Conservation (phyloP, 2,888 invertebrate species). For the Troides helena region DNA sequence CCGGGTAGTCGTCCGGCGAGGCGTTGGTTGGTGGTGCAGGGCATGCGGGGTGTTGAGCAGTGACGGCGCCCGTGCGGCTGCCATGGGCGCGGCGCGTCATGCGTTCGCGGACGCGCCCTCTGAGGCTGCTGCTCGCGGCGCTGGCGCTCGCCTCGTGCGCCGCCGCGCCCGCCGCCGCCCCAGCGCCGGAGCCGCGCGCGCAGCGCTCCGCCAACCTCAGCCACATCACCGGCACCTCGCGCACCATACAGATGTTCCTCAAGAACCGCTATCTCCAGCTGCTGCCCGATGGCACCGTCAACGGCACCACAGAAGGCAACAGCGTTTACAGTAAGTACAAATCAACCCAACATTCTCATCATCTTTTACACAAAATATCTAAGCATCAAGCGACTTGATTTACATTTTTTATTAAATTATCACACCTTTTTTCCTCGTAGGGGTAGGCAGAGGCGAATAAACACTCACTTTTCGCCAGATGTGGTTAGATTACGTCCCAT, state of each 20-base stretch:
- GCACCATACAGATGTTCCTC: conserved; percentile 91
- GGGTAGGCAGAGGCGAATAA: too few relatives aligned
- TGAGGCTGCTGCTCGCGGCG: conserved; percentile 78
- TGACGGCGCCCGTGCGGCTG: conserved; percentile 77
- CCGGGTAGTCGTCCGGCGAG: too few relatives aligned
- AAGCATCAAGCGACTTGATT: too few relatives aligned
- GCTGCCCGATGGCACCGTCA: conserved; percentile 91
- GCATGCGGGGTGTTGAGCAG: conserved; percentile 57
- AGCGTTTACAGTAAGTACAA: conserved; percentile 90
- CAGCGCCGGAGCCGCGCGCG: conserved; percentile 80
- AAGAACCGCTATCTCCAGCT: conserved; percentile 91
- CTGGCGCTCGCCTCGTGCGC: conserved; percentile 76
- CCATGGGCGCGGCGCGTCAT: conserved; percentile 79
- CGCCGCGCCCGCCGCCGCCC: conserved; percentile 55
- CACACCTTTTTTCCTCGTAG: too few relatives aligned
- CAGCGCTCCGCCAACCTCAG: conserved; percentile 90
- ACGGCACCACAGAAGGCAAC: conserved; percentile 89
- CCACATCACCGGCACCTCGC: conserved; percentile 88
- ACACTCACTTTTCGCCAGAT: too few relatives aligned
- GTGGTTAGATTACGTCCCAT: too few relatives aligned
- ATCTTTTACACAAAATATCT: too few relatives aligned
- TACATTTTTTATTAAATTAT: too few relatives aligned
- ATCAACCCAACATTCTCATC: not conserved
- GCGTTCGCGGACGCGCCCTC: conserved; percentile 75
- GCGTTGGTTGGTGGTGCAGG: conserved; percentile 49